Base-by-base conservation (phyloP, 2,797 vertebrate genomes). In the Pseudomugil tenellus region DNA sequence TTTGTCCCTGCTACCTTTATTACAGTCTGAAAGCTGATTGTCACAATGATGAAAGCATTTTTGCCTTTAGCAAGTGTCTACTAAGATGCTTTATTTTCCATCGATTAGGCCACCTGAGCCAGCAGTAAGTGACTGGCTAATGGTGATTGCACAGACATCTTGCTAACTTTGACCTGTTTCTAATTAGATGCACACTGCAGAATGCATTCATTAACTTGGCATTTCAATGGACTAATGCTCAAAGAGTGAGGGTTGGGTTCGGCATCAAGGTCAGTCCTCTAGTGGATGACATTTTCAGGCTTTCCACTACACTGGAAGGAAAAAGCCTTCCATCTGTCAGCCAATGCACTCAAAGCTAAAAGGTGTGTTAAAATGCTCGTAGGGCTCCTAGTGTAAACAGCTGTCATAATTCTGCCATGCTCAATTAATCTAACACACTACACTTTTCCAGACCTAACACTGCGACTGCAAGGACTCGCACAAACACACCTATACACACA, bases 361-460 rank as follows among this genome's bases (percentile, higher is more conserved):
- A 93, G 91, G 88, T 93, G 89, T 89, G 87, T 81, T 92, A 87
- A 93, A 92, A 93, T 87, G 85, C 89, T 91, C 65, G 70, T 87
- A 86, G 81, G 83, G 87, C 76, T 88, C 82, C 86, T 83, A 86
- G 87, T 92, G 92, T 94, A 94, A 94, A 94, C 93, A 94, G 88
- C 91, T 93, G 93, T 93, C 93, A 93, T 92, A 91, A 92, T 92
- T 90, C 91, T 93, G 92, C 90, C 92, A 93, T 84, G 91, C 87
- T 92, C 91, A 93, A 92, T 93, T 91, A 92, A 90, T 92, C 86
- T 91, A 91, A 88, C 83, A 87, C 84, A 80, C 87, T 87, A 89
- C 89, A 86, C 87, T 92, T 92, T 92, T 91, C 89, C 91, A 92
- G 89, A 91, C 82, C 74, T 61, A 79, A 81, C 74, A 63, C 77